These are phyloP conservation scores for Carassius gibelio DNA, from an alignment of 2,113 vertebrate species.

Conservation along the genomic window DNA sequence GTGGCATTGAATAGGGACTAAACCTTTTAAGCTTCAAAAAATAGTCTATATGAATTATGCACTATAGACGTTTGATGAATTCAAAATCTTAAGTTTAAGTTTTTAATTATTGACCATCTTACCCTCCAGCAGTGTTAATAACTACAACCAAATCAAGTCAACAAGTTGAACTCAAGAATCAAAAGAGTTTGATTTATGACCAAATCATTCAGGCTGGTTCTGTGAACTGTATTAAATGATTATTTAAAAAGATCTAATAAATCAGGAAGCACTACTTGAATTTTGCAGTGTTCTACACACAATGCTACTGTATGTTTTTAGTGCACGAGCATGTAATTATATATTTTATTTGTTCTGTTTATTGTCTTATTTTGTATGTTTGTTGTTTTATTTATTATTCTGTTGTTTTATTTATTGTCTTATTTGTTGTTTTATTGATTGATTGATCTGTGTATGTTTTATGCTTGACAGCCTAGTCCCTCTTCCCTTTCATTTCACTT, in stretches of 20 bases:
- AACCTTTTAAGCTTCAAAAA: not conserved
- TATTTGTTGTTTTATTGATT: no score
- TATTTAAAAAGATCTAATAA: not conserved
- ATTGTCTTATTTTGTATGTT: no score
- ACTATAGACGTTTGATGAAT: not conserved
- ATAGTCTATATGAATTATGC: not conserved
- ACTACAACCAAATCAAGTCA: not conserved
- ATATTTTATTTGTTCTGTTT: not conserved
- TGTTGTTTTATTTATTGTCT: no score
- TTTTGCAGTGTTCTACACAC: not conserved
- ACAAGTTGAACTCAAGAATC: not conserved
- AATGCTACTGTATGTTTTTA: not conserved
- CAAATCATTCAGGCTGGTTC: not conserved
- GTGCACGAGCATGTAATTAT: not conserved
- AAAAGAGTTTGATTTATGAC: not conserved
- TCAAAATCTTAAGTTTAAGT: not conserved
- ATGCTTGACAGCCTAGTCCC: not conserved
- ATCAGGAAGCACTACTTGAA: not conserved
- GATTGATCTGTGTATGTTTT: not conserved
- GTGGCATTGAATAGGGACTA: not conserved
- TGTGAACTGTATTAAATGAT: not conserved
- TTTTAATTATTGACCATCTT: not conserved
- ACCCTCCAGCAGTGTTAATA: not conserved
- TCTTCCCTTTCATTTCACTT: not conserved
- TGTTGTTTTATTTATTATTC: no score